Base-by-base conservation (phyloP, 2,797 vertebrate genomes). In the Oceanodroma leucorhoa region DNA sequence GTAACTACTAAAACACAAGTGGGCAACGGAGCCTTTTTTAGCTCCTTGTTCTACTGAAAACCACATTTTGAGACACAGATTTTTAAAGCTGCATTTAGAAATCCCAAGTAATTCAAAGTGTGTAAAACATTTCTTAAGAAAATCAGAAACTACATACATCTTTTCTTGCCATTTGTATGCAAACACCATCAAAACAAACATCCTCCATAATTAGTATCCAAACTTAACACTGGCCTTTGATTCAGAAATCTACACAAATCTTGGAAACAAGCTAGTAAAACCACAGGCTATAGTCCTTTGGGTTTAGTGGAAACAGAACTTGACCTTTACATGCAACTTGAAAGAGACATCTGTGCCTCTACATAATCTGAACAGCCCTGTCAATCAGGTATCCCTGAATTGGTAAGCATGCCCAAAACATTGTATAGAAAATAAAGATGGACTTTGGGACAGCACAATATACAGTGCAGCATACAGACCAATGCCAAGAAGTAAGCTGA, bases 1-100 rank as follows among this genome's bases (percentile, higher is more conserved):
- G 95, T 93, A 91, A 64, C 66, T 75, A 76, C 94, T 66, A 71
- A 91, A 94, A 92, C 88, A 60, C 80, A 95, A 96, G 80, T 32
- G 86, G 90, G 88, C 93, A 96, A 90, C 0, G 0, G 75, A 73
- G 61, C 83, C 66, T 61, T 88, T 95, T 94, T 94, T 88, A 96
- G 94, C 81, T 94, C 60, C 86, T 83, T 90, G 71, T 70, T 93
- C 83, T 84, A 27, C 32, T 85, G 72, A 87, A 95, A 96, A 95
- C 94, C 81, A 2, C 88, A 90, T 65, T 83, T 80, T 11, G 15
- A 90, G 91, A 90, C 58, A 91, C n/a, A 80, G 66, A 90, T 73
- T 95, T 91, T 92, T 30, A 77, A 48, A 87, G 60, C 40, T 66
- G 50, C 50, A 57, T 77, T 94, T 92, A 94, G 75, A 95, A 92